phyloP scores from a whole-genome alignment of 2,113 vertebrate species.

The Nipponia nippon region DNA sequence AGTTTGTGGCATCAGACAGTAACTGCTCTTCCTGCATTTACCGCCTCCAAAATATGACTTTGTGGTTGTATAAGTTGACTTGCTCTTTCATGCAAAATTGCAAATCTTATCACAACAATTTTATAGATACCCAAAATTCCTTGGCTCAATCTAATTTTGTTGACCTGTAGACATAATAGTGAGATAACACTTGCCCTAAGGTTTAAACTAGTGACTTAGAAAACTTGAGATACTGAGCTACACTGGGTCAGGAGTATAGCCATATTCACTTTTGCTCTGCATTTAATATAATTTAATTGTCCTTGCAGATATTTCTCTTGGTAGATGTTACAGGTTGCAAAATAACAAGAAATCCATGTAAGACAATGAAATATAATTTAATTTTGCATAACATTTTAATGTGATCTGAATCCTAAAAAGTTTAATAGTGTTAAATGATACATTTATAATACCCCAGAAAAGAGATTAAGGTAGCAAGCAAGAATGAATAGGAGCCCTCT shows the following conservation, averaged over 20 bases:
- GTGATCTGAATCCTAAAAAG: neutral
- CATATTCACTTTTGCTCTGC: neutral
- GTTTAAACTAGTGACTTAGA: neutral
- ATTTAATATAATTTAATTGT: neutral
- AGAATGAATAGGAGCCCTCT: neutral
- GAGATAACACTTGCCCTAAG: neutral
- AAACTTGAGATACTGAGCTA: neutral
- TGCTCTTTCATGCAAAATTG: neutral
- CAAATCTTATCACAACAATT: neutral
- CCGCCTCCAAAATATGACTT: neutral
- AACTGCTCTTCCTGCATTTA: neutral
- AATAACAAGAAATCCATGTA: neutral
- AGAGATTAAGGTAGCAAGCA: neutral
- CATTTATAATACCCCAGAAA: neutral
- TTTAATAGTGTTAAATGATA: neutral
- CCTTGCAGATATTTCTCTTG: neutral
- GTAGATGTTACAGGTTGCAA: neutral
- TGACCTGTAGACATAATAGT: neutral
- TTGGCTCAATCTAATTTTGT: neutral
- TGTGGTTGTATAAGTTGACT: neutral
- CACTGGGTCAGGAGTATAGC: neutral
- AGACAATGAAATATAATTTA: neutral
- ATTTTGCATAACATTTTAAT: neutral
- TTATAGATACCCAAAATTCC: neutral
- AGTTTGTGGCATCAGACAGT: neutral